Evolutionary conservation across 2,888 invertebrate genomes (phyloP), one percentile per base, ranked within the genome.

Genomic region (Drepana falcataria): DNA sequence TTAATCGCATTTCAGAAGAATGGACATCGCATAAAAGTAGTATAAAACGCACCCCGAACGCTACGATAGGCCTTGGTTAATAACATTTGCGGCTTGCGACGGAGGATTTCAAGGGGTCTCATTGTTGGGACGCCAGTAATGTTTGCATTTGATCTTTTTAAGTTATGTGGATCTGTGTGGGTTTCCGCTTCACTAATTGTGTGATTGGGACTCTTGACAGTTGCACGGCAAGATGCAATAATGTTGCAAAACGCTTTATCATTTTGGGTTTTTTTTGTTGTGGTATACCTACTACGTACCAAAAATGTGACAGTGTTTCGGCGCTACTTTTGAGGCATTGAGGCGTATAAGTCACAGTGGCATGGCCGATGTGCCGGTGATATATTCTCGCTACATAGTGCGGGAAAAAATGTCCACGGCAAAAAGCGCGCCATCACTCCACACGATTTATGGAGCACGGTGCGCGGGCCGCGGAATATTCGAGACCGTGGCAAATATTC

Each of bases 1-100:
- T 90, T 91, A 90, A 91, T 91, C 90, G 88, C 81, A 91, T 91
- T 88, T 87, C 85, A 86, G 87, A 88, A 89, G 87, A 90, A 90
- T 89, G 87, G 89, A 85, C 87, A 85, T 77, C 79, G 84, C 81
- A 90, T 91, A 87, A 87, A 82, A 81, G 88, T 82, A 81, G 76
- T 79, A 83, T 83, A 83, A 83, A 85, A 83, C 76, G 79, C 73
- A 77, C 78, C 77, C 78, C 79, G 76, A 71, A 73, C 71, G 69
- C 69, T 68, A 67, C 68, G 81, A 82, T 85, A 83, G 81, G 79
- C 81, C 77, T 79, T 79, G 80, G 73, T 84, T 87, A 85, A 85
- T 85, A 86, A 84, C 80, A 88, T 88, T 83, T 89, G 90, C 83
- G 89, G 89, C 87, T 79, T 73, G 77, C 71, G 71, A 71, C 75